Evolutionary conservation across 2,113 vertebrate genomes (phyloP).

Genomic region (Hippocampus guttulatus): DNA sequence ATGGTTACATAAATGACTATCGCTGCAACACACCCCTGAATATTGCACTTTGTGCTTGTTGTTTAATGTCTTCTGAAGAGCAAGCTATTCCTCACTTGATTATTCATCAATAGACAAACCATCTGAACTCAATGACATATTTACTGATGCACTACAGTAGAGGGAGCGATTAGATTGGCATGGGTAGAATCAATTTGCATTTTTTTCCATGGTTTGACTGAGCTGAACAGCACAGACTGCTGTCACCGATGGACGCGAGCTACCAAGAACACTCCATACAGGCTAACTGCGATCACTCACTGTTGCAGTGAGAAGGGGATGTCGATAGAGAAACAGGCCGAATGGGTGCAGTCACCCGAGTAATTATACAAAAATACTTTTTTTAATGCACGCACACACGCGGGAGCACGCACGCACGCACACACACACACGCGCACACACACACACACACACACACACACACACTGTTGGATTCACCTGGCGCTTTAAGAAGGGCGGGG

Average conservation of each 20-base stretch:
- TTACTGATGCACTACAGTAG: conserved; percentile 7
- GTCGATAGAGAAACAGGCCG: neutral
- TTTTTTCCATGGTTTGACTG: conserved; percentile 39
- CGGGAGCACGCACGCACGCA: too few species aligned
- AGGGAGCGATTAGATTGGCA: conserved; percentile 13
- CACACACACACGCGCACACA: too few species aligned
- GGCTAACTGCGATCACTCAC: conserved; percentile 14
- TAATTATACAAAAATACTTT: neutral
- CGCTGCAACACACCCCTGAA: neutral
- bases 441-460: too few species aligned
- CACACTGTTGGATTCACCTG: too few species aligned
- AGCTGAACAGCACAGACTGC: conserved; percentile 21
- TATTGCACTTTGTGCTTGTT: neutral
- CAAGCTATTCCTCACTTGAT: neutral
- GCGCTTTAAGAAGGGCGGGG: too few species aligned
- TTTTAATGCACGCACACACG: neutral
- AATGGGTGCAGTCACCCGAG: neutral
- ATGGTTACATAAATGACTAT: neutral
- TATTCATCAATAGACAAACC: neutral
- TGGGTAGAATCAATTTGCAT: conserved; percentile 13
- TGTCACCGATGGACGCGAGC: conserved; percentile 12
- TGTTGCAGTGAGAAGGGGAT: conserved; percentile 10
- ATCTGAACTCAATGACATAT: conserved; percentile 9
- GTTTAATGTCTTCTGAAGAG: neutral
- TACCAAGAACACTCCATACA: conserved; percentile 13